Evolutionary conservation across 2,888 invertebrate genomes (phyloP).

Genomic region (Idaea aversata): DNA sequence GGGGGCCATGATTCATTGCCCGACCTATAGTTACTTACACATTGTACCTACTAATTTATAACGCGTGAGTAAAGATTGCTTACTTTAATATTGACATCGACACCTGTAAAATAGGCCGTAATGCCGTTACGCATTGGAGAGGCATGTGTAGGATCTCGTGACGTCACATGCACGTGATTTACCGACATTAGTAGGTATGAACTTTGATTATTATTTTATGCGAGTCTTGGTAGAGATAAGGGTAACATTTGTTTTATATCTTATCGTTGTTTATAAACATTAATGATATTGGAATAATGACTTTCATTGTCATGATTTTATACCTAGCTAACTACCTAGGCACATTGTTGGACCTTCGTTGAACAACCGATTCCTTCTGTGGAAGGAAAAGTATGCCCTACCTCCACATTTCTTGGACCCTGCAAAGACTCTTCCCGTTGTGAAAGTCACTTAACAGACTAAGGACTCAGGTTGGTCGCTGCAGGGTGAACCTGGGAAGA

Average conservation of each 20-base stretch:
- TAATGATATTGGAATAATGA: neutral
- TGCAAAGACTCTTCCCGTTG: no score
- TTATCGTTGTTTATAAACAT: constrained; percentile 1
- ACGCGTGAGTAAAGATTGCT: neutral
- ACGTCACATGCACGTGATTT: neutral
- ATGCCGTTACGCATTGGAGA: neutral
- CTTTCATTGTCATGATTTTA: neutral
- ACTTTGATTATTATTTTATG: constrained; percentile 1
- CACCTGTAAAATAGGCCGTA: neutral
- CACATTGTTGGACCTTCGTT: no score
- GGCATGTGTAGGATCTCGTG: neutral
- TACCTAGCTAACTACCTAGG: no score
- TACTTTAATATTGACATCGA: neutral
- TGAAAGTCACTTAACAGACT: no score
- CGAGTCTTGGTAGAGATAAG: neutral
- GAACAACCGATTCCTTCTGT: no score
- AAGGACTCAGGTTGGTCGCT: no score
- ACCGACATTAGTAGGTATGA: neutral
- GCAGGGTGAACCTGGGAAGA: no score
- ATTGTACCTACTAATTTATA: no score
- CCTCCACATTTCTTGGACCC: no score
- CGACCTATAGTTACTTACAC: no score
- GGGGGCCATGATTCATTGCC: no score
- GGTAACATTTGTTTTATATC: neutral
- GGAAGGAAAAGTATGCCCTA: no score